Evolutionary conservation across 2,888 invertebrate genomes (phyloP), one percentile per base, ranked within the genome.

Genomic region (Tachina grossa): DNA sequence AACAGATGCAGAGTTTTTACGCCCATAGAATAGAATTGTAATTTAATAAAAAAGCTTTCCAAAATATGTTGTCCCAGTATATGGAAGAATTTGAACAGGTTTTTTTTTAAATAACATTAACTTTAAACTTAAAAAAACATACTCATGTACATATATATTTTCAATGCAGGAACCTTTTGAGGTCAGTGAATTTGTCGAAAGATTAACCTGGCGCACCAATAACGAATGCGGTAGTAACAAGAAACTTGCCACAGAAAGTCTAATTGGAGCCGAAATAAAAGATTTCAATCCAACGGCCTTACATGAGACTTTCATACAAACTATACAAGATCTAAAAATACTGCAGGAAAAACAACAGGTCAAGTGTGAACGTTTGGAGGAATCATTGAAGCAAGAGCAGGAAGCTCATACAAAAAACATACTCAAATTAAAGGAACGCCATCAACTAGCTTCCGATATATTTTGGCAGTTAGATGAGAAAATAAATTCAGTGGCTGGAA

Each of bases 141-240:
- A 53, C 31, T 31, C 9, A 55, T 61, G 11, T 41, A 16, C 11
- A 19, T 14, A 16, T 13, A 19, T 14, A 47, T 4, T 11, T 61
- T 47, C 61, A 47, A 10, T 72, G 3, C 89, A 99, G 98, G 98
- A 98, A 91, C 98, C 98, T 0, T 99, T 99, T 92, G 98, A 98
- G 93, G 96, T 98, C 13, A 97, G 98, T 90, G 99, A 99, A 92
- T 99, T 99, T 94, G 98, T 99, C 1, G 99, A 99, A 92, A 94
- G 98, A 77, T 94, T 99, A 90, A 99, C 99, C 53, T 98, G 99
- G 96, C 95, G 98, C 88, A 97, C 98, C 68, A 97, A 97, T 91
- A 95, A 95, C 89, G 96, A 96, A 89, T 93, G 94, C 53, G 94
- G 95, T 22, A 95, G 95, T 63, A 89, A 87, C 49, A 83, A 76